These are phyloP conservation scores for Margarornis squamiger DNA, from an alignment of 2,797 vertebrate genomes.

Conservation along the genomic window DNA sequence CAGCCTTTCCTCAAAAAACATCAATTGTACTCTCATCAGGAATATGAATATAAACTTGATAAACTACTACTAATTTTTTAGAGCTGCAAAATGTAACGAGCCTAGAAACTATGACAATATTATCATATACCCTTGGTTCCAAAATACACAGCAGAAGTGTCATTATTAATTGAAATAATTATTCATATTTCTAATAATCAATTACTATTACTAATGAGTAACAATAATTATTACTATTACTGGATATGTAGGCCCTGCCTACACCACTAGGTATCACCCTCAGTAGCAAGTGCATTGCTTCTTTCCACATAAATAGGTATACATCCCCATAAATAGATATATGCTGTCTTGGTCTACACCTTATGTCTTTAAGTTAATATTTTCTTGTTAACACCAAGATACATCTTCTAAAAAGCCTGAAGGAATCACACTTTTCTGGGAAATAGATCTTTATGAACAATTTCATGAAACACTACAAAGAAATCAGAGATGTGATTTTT, in stretches of 20 bases:
- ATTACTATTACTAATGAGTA: background rate
- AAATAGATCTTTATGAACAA: background rate
- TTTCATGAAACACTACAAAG: background rate
- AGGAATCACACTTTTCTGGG: fast-evolving
- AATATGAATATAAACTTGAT: background rate
- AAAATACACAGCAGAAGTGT: background rate
- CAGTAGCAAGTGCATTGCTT: background rate
- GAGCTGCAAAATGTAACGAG: background rate
- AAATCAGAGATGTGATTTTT: background rate
- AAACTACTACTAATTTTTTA: background rate
- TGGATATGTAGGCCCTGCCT: background rate
- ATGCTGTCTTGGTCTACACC: background rate
- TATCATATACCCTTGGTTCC: background rate
- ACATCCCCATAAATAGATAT: background rate
- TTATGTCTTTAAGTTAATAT: background rate
- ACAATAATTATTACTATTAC: background rate
- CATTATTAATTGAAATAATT: background rate
- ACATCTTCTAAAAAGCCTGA: background rate
- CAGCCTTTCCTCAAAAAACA: background rate
- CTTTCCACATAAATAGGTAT: background rate
- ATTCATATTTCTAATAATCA: background rate
- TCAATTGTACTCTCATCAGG: background rate
- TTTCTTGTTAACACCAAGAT: background rate
- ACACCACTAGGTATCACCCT: background rate
- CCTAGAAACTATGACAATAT: background rate